phyloP scores from a whole-genome alignment of 2,113 vertebrate genomes.

The Anolis carolinensis region DNA sequence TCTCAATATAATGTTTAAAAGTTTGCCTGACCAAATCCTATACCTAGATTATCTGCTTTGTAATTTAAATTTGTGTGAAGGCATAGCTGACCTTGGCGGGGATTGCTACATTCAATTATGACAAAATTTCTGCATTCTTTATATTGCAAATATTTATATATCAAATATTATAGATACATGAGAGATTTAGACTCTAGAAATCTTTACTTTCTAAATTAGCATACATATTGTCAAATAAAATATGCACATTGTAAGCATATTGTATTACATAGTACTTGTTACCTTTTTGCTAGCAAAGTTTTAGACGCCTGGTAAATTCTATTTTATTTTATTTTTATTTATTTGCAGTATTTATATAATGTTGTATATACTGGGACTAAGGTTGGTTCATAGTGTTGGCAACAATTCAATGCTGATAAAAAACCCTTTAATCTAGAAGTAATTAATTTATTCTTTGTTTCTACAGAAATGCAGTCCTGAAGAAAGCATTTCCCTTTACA shows the following conservation, averaged over 20 bases:
- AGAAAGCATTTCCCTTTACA: constrained; percentile 61
- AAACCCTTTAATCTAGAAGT: background rate
- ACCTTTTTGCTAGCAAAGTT: background rate
- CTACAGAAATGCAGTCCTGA: constrained; percentile 63
- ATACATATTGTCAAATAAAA: background rate
- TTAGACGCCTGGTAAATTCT: background rate
- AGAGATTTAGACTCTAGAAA: background rate
- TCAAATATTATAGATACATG: background rate
- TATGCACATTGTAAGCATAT: background rate
- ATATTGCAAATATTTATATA: background rate
- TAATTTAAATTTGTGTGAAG: background rate
- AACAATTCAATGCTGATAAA: no score
- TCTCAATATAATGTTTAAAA: background rate
- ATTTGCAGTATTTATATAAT: no score
- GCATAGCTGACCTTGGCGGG: no score
- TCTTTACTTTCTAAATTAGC: background rate
- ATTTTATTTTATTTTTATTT: background rate
- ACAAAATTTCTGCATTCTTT: background rate
- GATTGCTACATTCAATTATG: background rate
- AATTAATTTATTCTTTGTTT: constrained; percentile 25
- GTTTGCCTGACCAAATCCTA: background rate
- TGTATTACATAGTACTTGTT: background rate
- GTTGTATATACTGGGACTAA: no score
- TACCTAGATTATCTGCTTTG: background rate
- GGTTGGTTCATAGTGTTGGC: no score